Evolutionary conservation across 1,140 invertebrate genomes (phyloP), one percentile per base, ranked within the genome.

Genomic region (Ostrea denselamellosa): DNA sequence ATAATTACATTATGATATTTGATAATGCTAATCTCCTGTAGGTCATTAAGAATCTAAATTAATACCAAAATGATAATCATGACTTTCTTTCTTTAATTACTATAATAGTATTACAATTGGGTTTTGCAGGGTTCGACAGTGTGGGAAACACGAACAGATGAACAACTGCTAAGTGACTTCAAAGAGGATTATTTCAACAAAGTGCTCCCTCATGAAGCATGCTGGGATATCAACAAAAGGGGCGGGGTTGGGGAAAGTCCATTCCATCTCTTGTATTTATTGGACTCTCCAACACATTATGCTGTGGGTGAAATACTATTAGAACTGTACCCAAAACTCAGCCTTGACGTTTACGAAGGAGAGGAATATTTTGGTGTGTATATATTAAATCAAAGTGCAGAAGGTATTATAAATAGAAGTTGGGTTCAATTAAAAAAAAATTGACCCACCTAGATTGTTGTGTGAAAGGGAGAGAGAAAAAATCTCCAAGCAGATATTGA

Each of bases 221-320:
- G 98, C 93, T 99, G 99, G 99, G 98, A 99, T 94, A 98, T 99
- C 97, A 97, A 98, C 91, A 98, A 98, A 93, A 96, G 98, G 56
- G 98, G 98, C 0, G 98, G 98, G 0, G 95, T 99, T 0, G 99
- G 99, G 0, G 99, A 99, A 95, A 98, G 97, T 5, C 95, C 99
- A 7, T 96, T 99, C 7, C 99, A 99, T 93, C 97, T 99, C 0
- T 96, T 99, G 10, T 98, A 99, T 89, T 98, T 99, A 86, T 98
- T 98, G 93, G 98, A 99, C 94, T 98, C 98, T 0, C 97, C 97
- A 93, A 96, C 97, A 28, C 97, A 98, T 94, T 97, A 97, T 0
- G 92, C 93, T 89, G 96, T 99, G 81, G 98, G 98, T 0, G 96
- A 98, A 86, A 97, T 98, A 8, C 94, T 99, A 34, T 95, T 99